Conservation (phyloP, 1,140 invertebrate species). For the Scylla paramamosain region DNA sequence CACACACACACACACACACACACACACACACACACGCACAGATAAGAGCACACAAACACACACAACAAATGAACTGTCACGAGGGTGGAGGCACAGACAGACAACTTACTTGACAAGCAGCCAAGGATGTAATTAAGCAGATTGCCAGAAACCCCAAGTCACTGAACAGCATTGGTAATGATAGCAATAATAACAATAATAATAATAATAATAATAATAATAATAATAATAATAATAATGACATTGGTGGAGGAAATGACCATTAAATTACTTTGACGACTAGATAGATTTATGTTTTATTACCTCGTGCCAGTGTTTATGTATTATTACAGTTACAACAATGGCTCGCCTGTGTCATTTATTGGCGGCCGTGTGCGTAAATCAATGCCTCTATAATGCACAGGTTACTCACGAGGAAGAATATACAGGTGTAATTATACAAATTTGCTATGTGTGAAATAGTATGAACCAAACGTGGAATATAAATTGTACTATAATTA, state of each 20-base stretch:
- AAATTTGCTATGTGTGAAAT: background rate
- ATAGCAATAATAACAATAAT: background rate
- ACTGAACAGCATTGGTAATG: background rate
- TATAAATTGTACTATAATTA: slow-evolving; percentile 4
- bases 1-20: slow-evolving; percentile 11
- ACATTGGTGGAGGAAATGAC: background rate
- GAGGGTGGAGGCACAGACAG: background rate
- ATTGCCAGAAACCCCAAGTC: background rate
- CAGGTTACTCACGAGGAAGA: background rate
- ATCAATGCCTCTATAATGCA: background rate
- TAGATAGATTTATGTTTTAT: no score
- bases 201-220: slow-evolving; percentile 16
- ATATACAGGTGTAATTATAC: background rate
- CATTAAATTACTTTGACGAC: no score
- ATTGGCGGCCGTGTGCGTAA: no score
- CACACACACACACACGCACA: slow-evolving; percentile 8
- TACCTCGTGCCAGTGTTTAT: no score
- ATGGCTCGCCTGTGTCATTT: no score
- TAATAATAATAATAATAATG: background rate
- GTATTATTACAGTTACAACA: no score
- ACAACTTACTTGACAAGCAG: background rate
- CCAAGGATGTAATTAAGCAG: background rate
- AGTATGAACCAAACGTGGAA: background rate
- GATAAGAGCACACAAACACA: background rate
- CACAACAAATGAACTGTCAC: background rate